These are phyloP conservation scores for Galerucella nymphaeae DNA, from an alignment of 2,888 invertebrate species.

Conservation along the genomic window DNA sequence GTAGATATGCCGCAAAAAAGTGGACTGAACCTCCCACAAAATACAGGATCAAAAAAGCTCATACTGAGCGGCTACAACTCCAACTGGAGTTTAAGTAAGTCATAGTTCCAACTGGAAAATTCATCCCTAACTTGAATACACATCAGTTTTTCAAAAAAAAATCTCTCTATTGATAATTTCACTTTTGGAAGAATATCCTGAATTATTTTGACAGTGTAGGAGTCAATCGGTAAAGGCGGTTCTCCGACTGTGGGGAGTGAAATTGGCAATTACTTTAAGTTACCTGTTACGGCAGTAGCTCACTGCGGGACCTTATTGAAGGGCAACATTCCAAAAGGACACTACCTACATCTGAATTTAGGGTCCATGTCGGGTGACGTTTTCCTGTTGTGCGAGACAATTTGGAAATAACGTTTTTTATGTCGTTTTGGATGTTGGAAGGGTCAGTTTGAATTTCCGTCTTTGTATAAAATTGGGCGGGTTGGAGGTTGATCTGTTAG, in stretches of 20 bases:
- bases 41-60: no score
- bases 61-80: no score
- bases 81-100: no score
- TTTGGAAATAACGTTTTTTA: slow-evolving; percentile 12
- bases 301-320: slow-evolving; percentile 32
- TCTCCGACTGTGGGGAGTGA: slow-evolving; percentile 39
- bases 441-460: slow-evolving; percentile 43
- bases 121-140: no score
- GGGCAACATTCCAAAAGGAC: slow-evolving; percentile 7
- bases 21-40: no score
- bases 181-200: no score
- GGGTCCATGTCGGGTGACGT: slow-evolving; percentile 43
- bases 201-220: slow-evolving; percentile 19
- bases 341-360: slow-evolving; percentile 45
- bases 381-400: slow-evolving; percentile 40
- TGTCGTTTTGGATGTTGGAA: slow-evolving; percentile 25
- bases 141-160: no score
- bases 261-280: slow-evolving; percentile 52
- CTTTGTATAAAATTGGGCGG: slow-evolving; percentile 4
- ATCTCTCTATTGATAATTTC: no score
- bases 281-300: slow-evolving; percentile 48
- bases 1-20: no score
- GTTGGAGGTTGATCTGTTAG: background rate
- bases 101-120: no score
- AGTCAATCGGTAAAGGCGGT: slow-evolving; percentile 29